Base-by-base conservation (phyloP, 1,140 invertebrate species). In the Ostrea edulis region DNA sequence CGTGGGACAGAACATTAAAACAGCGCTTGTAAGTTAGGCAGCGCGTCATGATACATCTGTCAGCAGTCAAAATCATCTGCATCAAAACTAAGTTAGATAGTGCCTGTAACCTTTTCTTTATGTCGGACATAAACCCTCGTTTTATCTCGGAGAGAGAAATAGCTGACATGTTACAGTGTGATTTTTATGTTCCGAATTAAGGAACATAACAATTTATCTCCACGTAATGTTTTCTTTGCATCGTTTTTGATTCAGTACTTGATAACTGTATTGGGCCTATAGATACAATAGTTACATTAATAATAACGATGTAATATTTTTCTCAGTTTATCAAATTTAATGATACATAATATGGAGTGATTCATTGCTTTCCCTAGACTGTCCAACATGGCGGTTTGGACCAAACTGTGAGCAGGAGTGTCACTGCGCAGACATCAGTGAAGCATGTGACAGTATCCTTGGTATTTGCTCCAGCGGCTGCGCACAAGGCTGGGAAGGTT, bases 351-450 rank as follows among this genome's bases (percentile, higher is more conserved):
- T 58, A 58, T 17, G 2, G 55, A 58, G 12, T 12, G 4, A 12
- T 58, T 20, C 20, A 11, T 44, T 87, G n/a, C 58, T 54, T 88
- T 54, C 85, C 71, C 20, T 87, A 94, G 93, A 90, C 25, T 94
- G 93, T 84, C 93, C 93, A 8, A 53, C 90, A 5, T 91, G 92
- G 25, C 88, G 93, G 20, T 94, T 94, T 85, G 93, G 93, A 12
- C 88, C 92, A 77, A 94, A 93, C 82, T 94, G 93, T 88, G 90
- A 88, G 22, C 89, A 91, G 53, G 93, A 93, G 55, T 94, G 93
- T 53, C 93, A 94, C 68, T 94, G 93, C 87, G 86, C 85, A 52
- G 91, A 93, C 86, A 86, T 62, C 17, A 87, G 88, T 17, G 93
- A 93, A 87, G 90, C 85, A 11, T 94, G 93, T 89, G 92, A 93